These are phyloP conservation scores for Listronotus oregonensis DNA, from an alignment of 1,140 invertebrate species.

Conservation along the genomic window DNA sequence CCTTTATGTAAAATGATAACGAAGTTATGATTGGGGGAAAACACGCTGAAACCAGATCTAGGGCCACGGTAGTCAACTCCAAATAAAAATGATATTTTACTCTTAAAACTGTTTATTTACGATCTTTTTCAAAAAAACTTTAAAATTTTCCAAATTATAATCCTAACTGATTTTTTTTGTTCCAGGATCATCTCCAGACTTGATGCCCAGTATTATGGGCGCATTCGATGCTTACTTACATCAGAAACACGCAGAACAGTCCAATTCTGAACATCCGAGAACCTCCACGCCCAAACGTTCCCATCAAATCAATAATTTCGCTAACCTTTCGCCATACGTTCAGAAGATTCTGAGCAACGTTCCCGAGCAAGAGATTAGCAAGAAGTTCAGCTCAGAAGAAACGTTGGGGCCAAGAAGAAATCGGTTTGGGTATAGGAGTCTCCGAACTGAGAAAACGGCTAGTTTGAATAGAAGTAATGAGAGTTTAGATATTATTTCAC, in stretches of 20 bases:
- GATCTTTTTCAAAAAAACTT: no score
- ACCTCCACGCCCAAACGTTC: slow-evolving; percentile 42
- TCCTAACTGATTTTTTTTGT: slow-evolving; percentile 25
- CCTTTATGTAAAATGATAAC: no score
- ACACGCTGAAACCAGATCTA: no score
- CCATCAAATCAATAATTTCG: slow-evolving; percentile 55
- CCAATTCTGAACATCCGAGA: slow-evolving; percentile 19
- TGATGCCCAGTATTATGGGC: slow-evolving; percentile 56
- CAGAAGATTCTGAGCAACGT: slow-evolving; percentile 63
- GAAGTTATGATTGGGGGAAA: no score
- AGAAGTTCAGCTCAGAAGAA: slow-evolving; percentile 58
- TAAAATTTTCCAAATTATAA: no score
- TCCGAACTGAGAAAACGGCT: slow-evolving; percentile 36
- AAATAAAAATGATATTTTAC: no score
- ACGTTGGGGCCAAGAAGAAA: slow-evolving; percentile 49
- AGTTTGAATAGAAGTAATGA: slow-evolving; percentile 48
- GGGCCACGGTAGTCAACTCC: no score
- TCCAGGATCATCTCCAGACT: slow-evolving; percentile 52
- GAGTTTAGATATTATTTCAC: slow-evolving; percentile 55
- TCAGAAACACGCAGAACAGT: slow-evolving; percentile 19
- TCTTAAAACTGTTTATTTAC: no score
- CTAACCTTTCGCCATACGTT: slow-evolving; percentile 63
- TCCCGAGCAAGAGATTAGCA: slow-evolving; percentile 57
- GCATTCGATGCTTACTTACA: slow-evolving; percentile 53
- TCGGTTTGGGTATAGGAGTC: slow-evolving; percentile 62